Evolutionary conservation across 1,140 invertebrate species (phyloP).

Genomic region (Leptopilina clavipes): DNA sequence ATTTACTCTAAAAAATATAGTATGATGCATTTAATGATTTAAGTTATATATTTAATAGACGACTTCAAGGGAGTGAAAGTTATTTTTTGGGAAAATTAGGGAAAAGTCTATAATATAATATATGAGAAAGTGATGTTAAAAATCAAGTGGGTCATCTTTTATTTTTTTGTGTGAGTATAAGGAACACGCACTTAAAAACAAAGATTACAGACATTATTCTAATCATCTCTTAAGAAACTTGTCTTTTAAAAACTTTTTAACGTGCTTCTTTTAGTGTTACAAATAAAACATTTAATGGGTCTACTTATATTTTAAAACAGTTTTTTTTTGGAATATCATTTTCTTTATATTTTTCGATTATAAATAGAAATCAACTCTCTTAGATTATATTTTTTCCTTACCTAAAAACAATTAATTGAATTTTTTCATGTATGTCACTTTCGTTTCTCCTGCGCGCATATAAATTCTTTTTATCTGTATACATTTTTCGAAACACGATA

Average conservation of each 20-base stretch:
- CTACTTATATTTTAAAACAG: too few species aligned
- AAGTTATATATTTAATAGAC: too few species aligned
- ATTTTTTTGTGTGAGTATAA: background rate
- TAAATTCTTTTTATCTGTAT: too few species aligned
- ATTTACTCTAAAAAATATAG: background rate
- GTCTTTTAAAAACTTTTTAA: background rate
- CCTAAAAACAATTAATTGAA: too few species aligned
- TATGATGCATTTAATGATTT: background rate
- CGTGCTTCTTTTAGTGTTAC: background rate
- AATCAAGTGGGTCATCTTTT: background rate
- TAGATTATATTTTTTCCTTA: too few species aligned
- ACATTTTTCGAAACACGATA: too few species aligned
- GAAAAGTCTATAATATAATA: background rate
- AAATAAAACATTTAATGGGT: background rate
- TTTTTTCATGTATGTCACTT: too few species aligned
- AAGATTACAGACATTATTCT: constrained; percentile 8
- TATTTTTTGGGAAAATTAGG: constrained; percentile 12
- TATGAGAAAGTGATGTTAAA: background rate
- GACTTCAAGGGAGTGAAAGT: constrained; percentile 28
- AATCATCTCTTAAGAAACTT: background rate
- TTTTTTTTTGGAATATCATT: too few species aligned
- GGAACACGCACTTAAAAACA: background rate
- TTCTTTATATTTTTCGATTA: too few species aligned
- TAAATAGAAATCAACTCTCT: too few species aligned
- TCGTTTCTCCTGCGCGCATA: too few species aligned